Evolutionary conservation across 2,113 vertebrate species (phyloP).

Genomic region (Equus quagga): DNA sequence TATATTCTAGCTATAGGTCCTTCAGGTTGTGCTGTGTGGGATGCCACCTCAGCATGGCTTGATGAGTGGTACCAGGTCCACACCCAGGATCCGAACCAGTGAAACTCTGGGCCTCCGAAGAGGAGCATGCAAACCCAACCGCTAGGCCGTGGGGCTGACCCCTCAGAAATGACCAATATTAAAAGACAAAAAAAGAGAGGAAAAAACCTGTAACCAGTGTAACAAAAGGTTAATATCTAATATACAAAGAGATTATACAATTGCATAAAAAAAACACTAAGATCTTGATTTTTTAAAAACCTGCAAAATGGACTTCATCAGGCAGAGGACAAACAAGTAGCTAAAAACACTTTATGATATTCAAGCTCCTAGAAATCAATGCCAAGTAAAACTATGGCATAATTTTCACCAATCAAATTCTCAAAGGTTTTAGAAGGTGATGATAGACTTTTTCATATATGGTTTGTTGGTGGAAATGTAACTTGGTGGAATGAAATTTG

Average conservation of each 20-base stretch:
- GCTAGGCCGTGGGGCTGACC: too few species aligned
- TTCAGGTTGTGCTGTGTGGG: too few species aligned
- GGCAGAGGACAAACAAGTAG: background rate
- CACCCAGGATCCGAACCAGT: too few species aligned
- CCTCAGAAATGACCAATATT: background rate
- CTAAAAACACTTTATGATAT: background rate
- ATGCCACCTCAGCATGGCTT: too few species aligned
- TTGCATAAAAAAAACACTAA: background rate
- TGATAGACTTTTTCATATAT: background rate
- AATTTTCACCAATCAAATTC: background rate
- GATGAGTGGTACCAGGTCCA: too few species aligned
- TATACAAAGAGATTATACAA: background rate
- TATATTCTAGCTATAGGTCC: too few species aligned
- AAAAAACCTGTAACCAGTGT: background rate
- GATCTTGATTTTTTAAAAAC: background rate
- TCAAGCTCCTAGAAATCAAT: background rate
- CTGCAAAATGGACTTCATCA: background rate
- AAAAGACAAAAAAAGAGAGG: background rate
- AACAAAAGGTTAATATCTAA: background rate
- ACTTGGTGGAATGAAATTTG: background rate
- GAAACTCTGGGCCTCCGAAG: too few species aligned
- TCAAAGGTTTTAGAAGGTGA: background rate
- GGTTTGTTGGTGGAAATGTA: background rate
- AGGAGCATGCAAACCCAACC: too few species aligned
- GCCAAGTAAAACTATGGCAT: background rate